Evolutionary conservation across 2,797 vertebrate genomes (phyloP).

Genomic region (Eulemur mongoz): DNA sequence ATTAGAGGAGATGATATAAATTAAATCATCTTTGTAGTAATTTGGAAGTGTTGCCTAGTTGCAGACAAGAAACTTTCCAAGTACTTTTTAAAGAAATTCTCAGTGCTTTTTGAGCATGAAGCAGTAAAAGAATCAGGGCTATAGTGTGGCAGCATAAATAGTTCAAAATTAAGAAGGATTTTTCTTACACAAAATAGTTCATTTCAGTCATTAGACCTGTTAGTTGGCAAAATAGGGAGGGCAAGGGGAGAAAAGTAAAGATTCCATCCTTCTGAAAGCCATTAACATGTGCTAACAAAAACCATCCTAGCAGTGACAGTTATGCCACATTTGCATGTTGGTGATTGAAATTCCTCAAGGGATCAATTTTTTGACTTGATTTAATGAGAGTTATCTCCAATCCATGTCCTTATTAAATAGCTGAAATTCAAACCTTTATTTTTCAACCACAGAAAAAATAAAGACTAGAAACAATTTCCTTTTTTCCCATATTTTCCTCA

Average conservation of each 20-base stretch:
- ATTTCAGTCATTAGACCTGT: slow-evolving; percentile 16
- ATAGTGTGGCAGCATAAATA: slow-evolving; percentile 39
- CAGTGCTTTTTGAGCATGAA: neutral
- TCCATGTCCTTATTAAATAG: neutral
- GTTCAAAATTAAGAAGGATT: slow-evolving; percentile 52
- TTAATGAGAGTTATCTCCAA: neutral
- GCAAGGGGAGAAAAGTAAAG: neutral
- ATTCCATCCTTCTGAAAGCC: neutral
- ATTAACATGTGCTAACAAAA: neutral
- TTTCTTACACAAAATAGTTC: slow-evolving; percentile 41
- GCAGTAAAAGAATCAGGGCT: slow-evolving; percentile 36
- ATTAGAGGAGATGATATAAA: neutral
- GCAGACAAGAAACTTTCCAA: neutral
- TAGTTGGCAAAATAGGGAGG: neutral
- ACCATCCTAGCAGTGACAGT: neutral
- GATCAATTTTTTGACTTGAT: neutral
- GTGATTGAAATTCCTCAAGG: slow-evolving; percentile 29
- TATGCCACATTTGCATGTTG: neutral
- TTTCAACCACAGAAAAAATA: slow-evolving; percentile 17
- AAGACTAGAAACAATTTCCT: neutral
- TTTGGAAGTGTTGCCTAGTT: neutral
- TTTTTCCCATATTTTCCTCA: neutral
- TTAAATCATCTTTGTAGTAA: slow-evolving; percentile 34
- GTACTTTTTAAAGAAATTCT: slow-evolving; percentile 32
- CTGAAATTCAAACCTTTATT: neutral